Evolutionary conservation across 92 coral and sea anemone genomes (phyloP).

Genomic region (Bergia puertoricense): DNA sequence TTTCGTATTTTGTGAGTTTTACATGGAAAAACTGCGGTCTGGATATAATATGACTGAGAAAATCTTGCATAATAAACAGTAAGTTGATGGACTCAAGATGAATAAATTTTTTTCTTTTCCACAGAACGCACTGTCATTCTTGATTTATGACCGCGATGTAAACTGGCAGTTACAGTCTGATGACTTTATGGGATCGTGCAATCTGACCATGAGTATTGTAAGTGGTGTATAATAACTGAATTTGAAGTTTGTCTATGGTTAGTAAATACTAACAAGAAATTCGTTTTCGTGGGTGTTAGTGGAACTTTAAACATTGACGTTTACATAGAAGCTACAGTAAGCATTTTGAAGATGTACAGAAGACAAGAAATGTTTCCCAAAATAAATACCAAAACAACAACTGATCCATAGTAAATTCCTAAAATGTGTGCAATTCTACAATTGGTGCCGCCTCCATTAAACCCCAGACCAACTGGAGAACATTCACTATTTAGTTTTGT

Average conservation of each 20-base stretch:
- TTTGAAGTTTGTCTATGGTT: neutral
- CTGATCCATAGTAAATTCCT: too few species aligned
- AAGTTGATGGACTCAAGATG: neutral
- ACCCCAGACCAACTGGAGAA: neutral
- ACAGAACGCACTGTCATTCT: conserved; percentile 79
- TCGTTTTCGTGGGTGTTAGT: neutral
- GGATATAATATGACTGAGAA: neutral
- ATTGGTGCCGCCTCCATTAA: neutral
- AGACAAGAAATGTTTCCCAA: too few species aligned
- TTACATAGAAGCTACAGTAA: too few species aligned
- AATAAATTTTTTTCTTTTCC: neutral
- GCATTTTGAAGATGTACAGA: too few species aligned
- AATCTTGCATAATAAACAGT: neutral
- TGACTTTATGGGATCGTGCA: conserved; percentile 96
- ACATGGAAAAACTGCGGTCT: neutral
- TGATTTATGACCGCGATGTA: conserved; percentile 89
- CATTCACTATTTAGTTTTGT: too few species aligned
- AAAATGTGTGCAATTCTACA: neutral
- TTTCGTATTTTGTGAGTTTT: neutral
- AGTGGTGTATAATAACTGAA: neutral
- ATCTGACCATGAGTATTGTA: conserved; percentile 59
- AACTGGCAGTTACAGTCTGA: conserved; percentile 95
- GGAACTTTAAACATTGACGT: neutral
- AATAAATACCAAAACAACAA: too few species aligned
- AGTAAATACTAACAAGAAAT: too few species aligned